Conservation (phyloP, 2,888 invertebrate species). For the Thalpophila matura region DNA sequence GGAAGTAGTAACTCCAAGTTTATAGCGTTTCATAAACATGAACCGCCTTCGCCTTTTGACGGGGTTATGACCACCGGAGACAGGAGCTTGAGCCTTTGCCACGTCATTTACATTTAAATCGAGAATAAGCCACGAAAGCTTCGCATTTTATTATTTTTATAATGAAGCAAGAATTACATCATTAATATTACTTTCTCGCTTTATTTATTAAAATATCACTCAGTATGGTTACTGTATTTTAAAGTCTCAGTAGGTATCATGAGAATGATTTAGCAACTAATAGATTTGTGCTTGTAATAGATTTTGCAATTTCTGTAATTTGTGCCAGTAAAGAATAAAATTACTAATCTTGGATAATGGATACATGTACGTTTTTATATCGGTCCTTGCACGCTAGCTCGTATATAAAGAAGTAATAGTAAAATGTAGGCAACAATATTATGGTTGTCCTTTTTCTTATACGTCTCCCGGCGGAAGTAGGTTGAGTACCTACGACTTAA, state of each 20-base stretch:
- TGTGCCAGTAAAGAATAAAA: neutral
- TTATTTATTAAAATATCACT: slow-evolving; percentile 19
- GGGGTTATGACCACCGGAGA: slow-evolving; percentile 65
- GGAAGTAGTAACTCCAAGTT: slow-evolving; percentile 52
- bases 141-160: slow-evolving; percentile 55
- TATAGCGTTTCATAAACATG: slow-evolving; percentile 71
- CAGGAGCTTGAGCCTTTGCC: slow-evolving; percentile 64
- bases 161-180: slow-evolving; percentile 60
- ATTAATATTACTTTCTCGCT: slow-evolving; percentile 49
- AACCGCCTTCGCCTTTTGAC: slow-evolving; percentile 66
- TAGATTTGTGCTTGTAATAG: neutral
- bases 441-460: slow-evolving; percentile 60
- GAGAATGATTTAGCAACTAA: neutral
- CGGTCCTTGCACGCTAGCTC: slow-evolving; percentile 26
- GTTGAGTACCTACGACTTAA: slow-evolving; percentile 71
- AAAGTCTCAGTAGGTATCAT: neutral
- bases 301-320: neutral
- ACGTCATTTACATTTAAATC: slow-evolving; percentile 78
- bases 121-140: slow-evolving; percentile 62
- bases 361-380: slow-evolving; percentile 31
- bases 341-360: slow-evolving; percentile 1
- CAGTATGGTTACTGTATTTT: neutral
- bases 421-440: slow-evolving; percentile 54
- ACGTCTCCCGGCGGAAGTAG: slow-evolving; percentile 65
- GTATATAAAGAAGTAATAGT: slow-evolving; percentile 54